phyloP scores from a whole-genome alignment of 2,113 vertebrate species.

The Lophotis ruficrista region DNA sequence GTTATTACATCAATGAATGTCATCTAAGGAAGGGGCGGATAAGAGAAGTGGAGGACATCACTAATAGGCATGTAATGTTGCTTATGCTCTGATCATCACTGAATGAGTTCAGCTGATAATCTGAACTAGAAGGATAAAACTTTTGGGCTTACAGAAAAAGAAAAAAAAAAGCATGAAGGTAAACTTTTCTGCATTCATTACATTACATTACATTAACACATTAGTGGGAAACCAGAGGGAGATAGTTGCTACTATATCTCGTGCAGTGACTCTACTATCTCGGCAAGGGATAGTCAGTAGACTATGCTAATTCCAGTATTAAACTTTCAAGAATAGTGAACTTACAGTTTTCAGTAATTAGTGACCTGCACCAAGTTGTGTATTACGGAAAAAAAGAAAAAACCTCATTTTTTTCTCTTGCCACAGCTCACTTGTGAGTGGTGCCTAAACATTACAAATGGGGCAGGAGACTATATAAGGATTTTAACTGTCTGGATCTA shows the following conservation, averaged over 20 bases:
- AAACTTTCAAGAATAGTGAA: not conserved
- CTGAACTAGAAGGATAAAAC: not conserved
- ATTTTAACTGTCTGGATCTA: not conserved
- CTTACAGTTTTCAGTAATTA: not conserved
- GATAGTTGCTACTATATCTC: not conserved
- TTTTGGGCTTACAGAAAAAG: not conserved
- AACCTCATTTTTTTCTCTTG: not conserved
- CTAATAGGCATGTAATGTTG: not conserved
- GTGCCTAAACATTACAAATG: not conserved
- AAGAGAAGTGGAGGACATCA: not conserved
- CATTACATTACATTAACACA: not conserved
- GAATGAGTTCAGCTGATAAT: not conserved
- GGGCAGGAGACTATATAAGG: not conserved
- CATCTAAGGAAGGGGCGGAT: not conserved
- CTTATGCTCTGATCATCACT: not conserved
- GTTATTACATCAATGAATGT: not conserved
- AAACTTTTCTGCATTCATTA: slow-evolving; percentile 2
- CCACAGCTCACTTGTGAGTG: not conserved
- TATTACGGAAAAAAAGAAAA: no score
- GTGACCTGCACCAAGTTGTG: not conserved
- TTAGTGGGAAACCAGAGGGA: not conserved
- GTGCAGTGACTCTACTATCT: not conserved
- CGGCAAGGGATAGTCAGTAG: not conserved
- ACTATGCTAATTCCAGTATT: not conserved
- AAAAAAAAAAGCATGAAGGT: not conserved